Conservation (phyloP, 2,113 vertebrate genomes). For the Otolemur garnettii region DNA sequence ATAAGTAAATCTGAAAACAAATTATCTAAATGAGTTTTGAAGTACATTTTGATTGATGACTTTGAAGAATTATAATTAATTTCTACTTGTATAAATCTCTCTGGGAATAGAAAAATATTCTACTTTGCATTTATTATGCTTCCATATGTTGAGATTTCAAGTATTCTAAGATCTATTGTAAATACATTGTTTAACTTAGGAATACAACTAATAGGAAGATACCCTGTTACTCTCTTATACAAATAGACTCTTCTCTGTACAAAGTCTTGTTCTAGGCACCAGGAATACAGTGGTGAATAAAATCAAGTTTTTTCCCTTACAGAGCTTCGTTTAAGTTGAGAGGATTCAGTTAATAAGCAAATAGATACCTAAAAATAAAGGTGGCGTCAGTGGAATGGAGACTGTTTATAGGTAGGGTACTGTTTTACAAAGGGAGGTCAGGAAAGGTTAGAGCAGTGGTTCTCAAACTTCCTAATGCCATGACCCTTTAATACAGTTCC, state of each 20-base stretch:
- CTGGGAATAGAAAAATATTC: not conserved
- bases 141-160: not conserved
- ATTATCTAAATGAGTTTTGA: slow-evolving; percentile 14
- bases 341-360: not conserved
- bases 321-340: not conserved
- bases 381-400: not conserved
- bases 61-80: slow-evolving; percentile 32
- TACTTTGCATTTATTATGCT: not conserved
- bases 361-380: not conserved
- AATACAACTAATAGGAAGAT: not conserved
- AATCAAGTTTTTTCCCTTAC: not conserved
- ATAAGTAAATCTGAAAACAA: not conserved
- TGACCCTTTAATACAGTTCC: no score
- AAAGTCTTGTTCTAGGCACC: not conserved
- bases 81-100: not conserved
- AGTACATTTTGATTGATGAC: slow-evolving; percentile 13
- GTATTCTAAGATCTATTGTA: not conserved
- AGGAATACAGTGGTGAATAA: not conserved
- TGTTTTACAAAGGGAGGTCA: not conserved
- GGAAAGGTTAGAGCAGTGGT: not conserved
- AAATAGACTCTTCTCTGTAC: not conserved
- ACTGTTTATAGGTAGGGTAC: not conserved
- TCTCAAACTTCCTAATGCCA: no score
- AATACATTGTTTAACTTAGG: slow-evolving; percentile 7
- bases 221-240: not conserved